A percentile compares a stretch with the other conserved stretches of the same genome.
Evolutionary conservation across 2,888 invertebrate genomes (phyloP).

Genomic region (Belgica antarctica): DNA sequence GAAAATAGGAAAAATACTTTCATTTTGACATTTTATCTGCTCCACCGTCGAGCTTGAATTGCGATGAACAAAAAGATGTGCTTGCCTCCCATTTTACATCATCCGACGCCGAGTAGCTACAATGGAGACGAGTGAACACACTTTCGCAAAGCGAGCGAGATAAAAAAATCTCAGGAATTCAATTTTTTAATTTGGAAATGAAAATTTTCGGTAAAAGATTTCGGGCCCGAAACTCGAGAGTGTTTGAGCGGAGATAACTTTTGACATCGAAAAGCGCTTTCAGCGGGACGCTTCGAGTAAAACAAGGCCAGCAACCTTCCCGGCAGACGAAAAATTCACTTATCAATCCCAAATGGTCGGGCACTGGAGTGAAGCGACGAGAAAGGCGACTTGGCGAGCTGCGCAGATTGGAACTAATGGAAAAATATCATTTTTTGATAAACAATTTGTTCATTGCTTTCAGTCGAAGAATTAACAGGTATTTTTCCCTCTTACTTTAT

Average conservation of each 20-base stretch:
- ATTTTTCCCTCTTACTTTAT: neutral
- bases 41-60: conserved; percentile 13
- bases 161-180: neutral
- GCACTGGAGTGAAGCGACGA: too few relatives aligned
- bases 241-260: conserved; percentile 14
- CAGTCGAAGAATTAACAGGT: conserved; percentile 23
- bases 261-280: conserved; percentile 21
- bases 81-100: neutral
- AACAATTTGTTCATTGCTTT: conserved; percentile 17
- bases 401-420: conserved; percentile 13
- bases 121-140: too few relatives aligned
- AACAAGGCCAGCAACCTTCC: neutral
- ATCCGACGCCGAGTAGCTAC: too few relatives aligned
- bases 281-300: neutral
- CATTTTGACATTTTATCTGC: conserved; percentile 23
- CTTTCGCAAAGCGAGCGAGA: neutral
- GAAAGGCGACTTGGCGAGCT: neutral
- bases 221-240: neutral
- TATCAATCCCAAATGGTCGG: conserved; percentile 11
- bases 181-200: neutral
- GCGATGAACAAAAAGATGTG: neutral
- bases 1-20: conserved; percentile 27
- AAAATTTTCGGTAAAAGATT: too few relatives aligned
- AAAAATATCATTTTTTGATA: conserved; percentile 33
- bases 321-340: neutral